A percentile compares a stretch with the other conserved stretches of the same genome.
phyloP scores from a whole-genome alignment of 2,113 vertebrate species.

The Microtus pennsylvanicus region DNA sequence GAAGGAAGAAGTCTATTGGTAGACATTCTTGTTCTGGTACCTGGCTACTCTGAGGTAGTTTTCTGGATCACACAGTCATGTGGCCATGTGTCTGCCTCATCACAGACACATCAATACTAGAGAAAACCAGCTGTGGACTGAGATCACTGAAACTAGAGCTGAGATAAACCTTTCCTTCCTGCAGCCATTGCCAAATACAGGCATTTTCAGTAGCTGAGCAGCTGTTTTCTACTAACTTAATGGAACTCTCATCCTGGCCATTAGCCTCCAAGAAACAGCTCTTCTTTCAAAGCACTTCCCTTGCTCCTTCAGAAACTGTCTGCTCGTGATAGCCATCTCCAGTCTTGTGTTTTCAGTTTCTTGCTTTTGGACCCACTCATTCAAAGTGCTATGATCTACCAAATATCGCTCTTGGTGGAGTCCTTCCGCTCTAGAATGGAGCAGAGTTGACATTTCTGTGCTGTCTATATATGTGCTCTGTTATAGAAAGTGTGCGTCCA shows the following conservation, averaged over 20 bases:
- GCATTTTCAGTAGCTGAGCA: background rate
- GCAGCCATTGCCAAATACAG: background rate
- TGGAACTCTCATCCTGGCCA: background rate
- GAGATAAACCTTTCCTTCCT: background rate
- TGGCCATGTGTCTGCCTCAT: background rate
- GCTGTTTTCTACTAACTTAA: background rate
- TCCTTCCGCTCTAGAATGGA: background rate
- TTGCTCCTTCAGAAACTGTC: slow-evolving; percentile 7
- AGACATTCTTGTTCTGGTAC: background rate
- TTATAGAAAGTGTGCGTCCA: background rate
- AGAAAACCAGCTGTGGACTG: background rate
- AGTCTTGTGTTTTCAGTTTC: background rate
- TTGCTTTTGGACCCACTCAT: slow-evolving; percentile 24
- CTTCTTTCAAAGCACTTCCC: slow-evolving; percentile 16
- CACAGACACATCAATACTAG: background rate
- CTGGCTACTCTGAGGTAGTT: background rate
- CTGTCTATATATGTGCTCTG: background rate
- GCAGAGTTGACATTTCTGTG: background rate
- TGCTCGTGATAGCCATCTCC: background rate
- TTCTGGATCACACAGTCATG: background rate
- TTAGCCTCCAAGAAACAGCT: background rate
- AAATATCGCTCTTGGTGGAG: background rate
- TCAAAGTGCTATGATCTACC: background rate
- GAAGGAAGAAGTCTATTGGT: too few species aligned
- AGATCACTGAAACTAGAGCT: background rate